A percentile compares a stretch with the other conserved stretches of the same genome.
Evolutionary conservation across 2,113 vertebrate species (phyloP).

Genomic region (Aramus guarauna): DNA sequence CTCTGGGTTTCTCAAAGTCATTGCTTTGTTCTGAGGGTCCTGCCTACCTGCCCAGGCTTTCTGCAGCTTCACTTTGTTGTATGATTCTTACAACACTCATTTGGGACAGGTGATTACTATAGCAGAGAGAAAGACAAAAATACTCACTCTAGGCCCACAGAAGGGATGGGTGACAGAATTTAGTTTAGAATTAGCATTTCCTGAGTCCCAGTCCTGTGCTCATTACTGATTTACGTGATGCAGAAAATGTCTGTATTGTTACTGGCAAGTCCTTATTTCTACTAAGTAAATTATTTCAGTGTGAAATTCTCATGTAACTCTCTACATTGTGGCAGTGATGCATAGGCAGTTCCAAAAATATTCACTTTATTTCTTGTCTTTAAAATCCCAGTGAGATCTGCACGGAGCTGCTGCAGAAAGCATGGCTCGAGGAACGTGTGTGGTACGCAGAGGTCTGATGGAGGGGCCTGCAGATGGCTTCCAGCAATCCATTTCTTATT

Average conservation of each 20-base stretch:
- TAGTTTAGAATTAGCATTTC: neutral
- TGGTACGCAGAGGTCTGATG: neutral
- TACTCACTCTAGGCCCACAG: neutral
- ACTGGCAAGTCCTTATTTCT: neutral
- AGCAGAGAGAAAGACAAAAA: neutral
- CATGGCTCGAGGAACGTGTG: neutral
- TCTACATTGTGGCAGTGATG: neutral
- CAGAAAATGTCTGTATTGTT: neutral
- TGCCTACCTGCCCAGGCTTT: neutral
- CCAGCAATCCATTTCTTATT: neutral
- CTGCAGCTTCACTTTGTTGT: neutral
- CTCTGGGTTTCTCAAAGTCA: neutral
- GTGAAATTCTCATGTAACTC: neutral
- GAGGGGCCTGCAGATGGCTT: neutral
- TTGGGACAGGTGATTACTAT: neutral
- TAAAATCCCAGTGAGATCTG: neutral
- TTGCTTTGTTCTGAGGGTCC: neutral
- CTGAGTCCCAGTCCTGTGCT: neutral
- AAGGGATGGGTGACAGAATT: neutral
- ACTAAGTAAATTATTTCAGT: neutral
- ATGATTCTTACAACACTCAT: neutral
- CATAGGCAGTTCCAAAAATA: neutral
- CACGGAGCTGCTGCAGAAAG: neutral
- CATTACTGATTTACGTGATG: neutral
- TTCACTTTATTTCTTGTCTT: neutral